These are phyloP conservation scores for Myzus persicae DNA, from an alignment of 1,140 invertebrate species.

Conservation along the genomic window DNA sequence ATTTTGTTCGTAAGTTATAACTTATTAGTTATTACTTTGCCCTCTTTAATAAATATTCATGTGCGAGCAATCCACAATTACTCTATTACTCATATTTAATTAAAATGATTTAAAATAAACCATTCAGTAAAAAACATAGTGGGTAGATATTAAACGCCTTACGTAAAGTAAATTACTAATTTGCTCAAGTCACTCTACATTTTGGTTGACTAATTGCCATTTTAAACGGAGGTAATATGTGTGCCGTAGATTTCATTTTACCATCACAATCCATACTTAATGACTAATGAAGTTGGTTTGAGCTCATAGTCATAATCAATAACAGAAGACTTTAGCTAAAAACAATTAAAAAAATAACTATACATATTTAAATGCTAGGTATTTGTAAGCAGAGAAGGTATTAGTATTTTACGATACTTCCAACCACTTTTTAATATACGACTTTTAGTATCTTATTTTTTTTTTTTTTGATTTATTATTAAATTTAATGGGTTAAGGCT, in stretches of 20 bases:
- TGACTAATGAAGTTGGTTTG: neutral
- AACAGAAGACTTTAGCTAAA: neutral
- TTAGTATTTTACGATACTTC: neutral
- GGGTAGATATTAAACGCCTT: neutral
- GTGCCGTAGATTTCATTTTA: neutral
- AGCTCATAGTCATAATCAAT: neutral
- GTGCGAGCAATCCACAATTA: neutral
- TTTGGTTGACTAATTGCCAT: neutral
- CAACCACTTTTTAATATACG: neutral
- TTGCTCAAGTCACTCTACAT: neutral
- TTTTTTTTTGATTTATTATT: neutral
- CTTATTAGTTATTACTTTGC: neutral
- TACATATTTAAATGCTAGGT: neutral
- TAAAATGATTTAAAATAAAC: neutral
- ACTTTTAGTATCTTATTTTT: neutral
- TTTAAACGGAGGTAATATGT: neutral
- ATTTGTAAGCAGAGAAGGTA: neutral
- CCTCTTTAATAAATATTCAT: neutral
- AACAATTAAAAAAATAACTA: neutral
- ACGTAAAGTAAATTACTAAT: neutral
- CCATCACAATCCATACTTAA: neutral
- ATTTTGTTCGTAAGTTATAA: neutral
- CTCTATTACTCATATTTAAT: too few species aligned
- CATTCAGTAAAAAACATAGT: neutral
- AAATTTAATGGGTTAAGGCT: neutral